Evolutionary conservation across 2,113 vertebrate species (phyloP).

Genomic region (Antidorcas marsupialis): DNA sequence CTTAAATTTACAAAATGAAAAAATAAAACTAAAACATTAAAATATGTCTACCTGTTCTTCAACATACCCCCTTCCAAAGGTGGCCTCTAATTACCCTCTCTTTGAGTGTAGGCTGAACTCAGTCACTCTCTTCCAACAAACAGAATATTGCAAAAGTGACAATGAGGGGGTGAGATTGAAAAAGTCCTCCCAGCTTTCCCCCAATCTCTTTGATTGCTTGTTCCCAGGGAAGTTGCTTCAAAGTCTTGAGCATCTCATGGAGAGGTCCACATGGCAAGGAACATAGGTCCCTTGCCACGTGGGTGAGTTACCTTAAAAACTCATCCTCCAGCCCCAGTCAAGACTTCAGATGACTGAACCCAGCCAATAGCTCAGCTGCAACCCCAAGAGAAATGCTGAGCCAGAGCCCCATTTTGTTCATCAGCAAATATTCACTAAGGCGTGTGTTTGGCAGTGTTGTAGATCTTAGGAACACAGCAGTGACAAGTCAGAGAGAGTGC

Average conservation of each 20-base stretch:
- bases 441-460: not conserved
- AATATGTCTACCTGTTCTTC: not conserved
- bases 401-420: not conserved
- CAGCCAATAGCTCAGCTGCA: too few relatives aligned
- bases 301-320: not conserved
- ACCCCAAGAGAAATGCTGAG: not conserved
- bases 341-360: not conserved
- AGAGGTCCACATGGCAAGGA: not conserved
- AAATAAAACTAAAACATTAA: not conserved
- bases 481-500: not conserved
- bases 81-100: not conserved
- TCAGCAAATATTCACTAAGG: not conserved
- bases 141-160: not conserved
- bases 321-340: not conserved
- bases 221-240: not conserved
- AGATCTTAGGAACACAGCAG: not conserved
- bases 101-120: not conserved
- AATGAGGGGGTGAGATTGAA: not conserved
- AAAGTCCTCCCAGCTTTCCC: not conserved
- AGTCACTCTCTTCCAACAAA: not conserved
- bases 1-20: not conserved
- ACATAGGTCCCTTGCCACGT: accelerated
- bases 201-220: not conserved
- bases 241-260: not conserved
- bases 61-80: not conserved